Percentiles rank a stretch among this genome's conserved stretches.
Evolutionary conservation across 2,888 invertebrate genomes (phyloP).

Genomic region (Notodonta ziczac): DNA sequence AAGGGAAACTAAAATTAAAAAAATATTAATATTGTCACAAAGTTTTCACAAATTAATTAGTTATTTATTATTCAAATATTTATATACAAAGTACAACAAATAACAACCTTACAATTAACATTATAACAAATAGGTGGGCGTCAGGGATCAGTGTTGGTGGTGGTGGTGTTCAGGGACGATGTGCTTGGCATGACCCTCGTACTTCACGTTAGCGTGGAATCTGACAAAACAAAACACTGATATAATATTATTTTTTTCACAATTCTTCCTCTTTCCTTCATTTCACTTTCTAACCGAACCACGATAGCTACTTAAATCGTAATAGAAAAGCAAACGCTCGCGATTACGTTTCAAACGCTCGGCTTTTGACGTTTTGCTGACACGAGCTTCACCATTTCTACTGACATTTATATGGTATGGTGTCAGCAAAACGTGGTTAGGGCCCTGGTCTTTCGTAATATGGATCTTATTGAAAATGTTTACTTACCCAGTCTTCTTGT

Average conservation of each 20-base stretch:
- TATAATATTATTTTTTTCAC: background rate
- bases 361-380: no score
- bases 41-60: background rate
- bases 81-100: background rate
- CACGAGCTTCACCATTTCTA: no score
- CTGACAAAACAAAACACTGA: constrained; percentile 27
- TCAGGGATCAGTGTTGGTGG: constrained; percentile 20
- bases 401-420: no score
- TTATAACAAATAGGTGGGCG: background rate
- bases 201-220: constrained; percentile 50
- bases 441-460: background rate
- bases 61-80: background rate
- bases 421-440: no score
- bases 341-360: no score
- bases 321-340: no score
- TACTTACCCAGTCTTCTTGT: constrained; percentile 53
- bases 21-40: no score
- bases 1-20: no score
- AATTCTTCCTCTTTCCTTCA: background rate
- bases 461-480: background rate
- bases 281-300: no score
- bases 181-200: constrained; percentile 40
- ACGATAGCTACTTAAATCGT: no score
- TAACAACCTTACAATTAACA: background rate
- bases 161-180: constrained; percentile 41